Evolutionary conservation across 2,797 vertebrate species (phyloP).

Genomic region (Myotis pilosus): DNA sequence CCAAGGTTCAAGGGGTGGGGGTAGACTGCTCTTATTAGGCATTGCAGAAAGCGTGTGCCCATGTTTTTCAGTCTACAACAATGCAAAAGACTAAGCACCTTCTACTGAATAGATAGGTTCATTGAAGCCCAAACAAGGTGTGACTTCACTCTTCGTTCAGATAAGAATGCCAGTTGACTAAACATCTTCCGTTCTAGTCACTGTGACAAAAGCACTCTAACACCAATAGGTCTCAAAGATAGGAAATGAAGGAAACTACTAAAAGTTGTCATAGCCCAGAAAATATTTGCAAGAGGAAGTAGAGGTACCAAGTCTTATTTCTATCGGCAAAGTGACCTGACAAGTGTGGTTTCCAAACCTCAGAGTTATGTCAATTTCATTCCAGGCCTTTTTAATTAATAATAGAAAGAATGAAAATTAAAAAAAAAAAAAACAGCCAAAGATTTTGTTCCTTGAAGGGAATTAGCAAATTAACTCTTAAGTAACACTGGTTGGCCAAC

Average conservation of each 20-base stretch:
- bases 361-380: neutral
- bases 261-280: neutral
- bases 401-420: neutral
- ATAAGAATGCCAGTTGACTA: neutral
- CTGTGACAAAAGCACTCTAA: neutral
- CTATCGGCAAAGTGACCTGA: neutral
- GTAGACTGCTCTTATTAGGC: neutral
- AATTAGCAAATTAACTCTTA: neutral
- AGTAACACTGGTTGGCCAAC: neutral
- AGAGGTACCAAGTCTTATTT: neutral
- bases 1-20: neutral
- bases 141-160: neutral
- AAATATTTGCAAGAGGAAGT: neutral
- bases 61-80: neutral
- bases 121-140: neutral
- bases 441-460: neutral
- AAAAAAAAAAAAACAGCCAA: neutral
- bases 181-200: neutral
- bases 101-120: neutral
- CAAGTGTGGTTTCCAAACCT: slow-evolving; percentile 10
- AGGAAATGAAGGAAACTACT: neutral
- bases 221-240: neutral
- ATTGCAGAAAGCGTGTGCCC: neutral
- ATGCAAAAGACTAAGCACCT: neutral
- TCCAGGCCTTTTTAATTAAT: neutral